A percentile compares a stretch with the other conserved stretches of the same genome.
phyloP scores from a whole-genome alignment of 1,140 invertebrate genomes.

The Drosophila orosa region DNA sequence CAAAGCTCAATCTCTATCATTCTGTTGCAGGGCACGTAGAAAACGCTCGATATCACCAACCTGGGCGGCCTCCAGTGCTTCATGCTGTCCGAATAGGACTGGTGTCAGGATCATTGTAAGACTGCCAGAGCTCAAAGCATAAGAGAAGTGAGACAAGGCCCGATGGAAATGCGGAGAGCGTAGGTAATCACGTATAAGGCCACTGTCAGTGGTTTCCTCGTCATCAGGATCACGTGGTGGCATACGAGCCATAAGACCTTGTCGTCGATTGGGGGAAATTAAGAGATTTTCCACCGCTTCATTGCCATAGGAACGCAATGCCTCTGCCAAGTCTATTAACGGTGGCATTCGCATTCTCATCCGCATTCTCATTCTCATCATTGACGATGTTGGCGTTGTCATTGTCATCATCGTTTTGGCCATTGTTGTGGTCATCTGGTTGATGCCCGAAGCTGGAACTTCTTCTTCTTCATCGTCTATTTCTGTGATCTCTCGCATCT shows the following conservation, averaged over 20 bases:
- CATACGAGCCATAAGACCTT: slow-evolving; percentile 1
- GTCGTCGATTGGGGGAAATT: background rate
- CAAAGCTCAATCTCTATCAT: slow-evolving; percentile 15
- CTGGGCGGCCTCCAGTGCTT: slow-evolving; percentile 93
- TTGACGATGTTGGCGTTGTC: background rate
- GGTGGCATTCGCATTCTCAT: background rate
- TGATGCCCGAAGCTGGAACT: background rate
- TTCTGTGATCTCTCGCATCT: background rate
- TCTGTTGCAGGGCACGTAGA: slow-evolving; percentile 84
- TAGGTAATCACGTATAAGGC: slow-evolving; percentile 87
- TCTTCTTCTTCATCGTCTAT: too few species aligned
- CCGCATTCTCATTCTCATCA: too few species aligned
- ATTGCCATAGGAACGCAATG: background rate
- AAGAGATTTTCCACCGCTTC: slow-evolving; percentile 1
- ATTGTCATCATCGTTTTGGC: background rate
- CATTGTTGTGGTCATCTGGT: background rate
- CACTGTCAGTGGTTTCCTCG: background rate
- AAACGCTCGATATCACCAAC: slow-evolving; percentile 95
- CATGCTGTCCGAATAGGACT: slow-evolving; percentile 88
- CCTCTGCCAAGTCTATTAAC: background rate
- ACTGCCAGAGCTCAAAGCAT: slow-evolving; percentile 96
- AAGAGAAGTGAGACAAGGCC: slow-evolving; percentile 96
- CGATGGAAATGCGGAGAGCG: slow-evolving; percentile 94
- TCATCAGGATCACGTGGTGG: background rate
- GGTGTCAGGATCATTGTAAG: slow-evolving; percentile 96